Percentiles rank a stretch among this genome's conserved stretches.
Evolutionary conservation across 2,888 invertebrate species (phyloP).

Genomic region (Drosophila mimica): DNA sequence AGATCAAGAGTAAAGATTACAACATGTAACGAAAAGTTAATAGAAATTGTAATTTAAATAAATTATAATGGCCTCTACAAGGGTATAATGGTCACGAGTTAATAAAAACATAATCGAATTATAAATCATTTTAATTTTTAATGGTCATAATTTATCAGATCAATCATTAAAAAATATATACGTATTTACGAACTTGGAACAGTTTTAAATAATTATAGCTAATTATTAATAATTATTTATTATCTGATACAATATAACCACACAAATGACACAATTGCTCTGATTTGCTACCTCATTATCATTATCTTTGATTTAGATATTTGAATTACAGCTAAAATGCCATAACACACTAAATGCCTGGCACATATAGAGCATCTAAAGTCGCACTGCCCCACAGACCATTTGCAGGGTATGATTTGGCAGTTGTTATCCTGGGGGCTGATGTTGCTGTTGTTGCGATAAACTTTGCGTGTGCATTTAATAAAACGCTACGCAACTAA

Average conservation of each 20-base stretch:
- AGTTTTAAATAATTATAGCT: too few relatives aligned
- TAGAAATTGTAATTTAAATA: too few relatives aligned
- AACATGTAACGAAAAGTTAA: not conserved
- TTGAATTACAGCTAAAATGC: not conserved
- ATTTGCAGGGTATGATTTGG: slow-evolving; percentile 39
- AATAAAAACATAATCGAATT: not conserved
- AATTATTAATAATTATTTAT: too few relatives aligned
- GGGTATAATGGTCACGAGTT: not conserved
- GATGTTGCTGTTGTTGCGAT: not conserved
- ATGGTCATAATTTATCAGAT: not conserved
- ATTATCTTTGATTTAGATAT: not conserved
- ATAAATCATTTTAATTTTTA: not conserved
- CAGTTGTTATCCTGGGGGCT: not conserved
- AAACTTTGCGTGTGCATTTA: slow-evolving; percentile 59
- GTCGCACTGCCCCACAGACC: not conserved
- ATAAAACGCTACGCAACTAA: slow-evolving; percentile 64
- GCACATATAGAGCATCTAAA: not conserved
- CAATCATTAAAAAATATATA: not conserved
- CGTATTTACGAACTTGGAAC: too few relatives aligned
- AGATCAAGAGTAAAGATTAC: not conserved
- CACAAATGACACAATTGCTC: too few relatives aligned
- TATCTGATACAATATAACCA: not conserved
- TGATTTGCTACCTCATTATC: not conserved
- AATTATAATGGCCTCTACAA: not conserved
- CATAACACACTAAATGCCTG: not conserved